phyloP scores from a whole-genome alignment of 2,888 invertebrate species.

The Lycia hirtaria region DNA sequence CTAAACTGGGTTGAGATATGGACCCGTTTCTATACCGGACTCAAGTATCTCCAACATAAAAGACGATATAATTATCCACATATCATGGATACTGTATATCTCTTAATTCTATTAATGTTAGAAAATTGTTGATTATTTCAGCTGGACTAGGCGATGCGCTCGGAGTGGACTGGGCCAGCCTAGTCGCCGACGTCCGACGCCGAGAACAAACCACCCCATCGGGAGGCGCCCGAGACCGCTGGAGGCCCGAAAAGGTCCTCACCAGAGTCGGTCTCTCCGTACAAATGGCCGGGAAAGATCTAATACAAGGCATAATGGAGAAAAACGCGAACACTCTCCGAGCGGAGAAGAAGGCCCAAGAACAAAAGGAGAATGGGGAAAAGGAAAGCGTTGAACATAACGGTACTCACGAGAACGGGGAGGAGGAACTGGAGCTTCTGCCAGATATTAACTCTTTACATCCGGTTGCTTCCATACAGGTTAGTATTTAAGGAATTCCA shows the following conservation, averaged over 20 bases:
- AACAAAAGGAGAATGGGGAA: constrained; percentile 46
- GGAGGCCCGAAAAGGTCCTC: constrained; percentile 92
- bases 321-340: constrained; percentile 63
- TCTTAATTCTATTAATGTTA: too few species aligned
- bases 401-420: constrained; percentile 57
- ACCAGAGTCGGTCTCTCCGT: constrained; percentile 92
- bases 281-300: constrained; percentile 89
- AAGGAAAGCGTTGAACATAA: constrained; percentile 55
- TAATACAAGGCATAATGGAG: constrained; percentile 68
- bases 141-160: constrained; percentile 94
- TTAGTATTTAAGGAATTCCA: constrained; percentile 35
- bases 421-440: constrained; percentile 51
- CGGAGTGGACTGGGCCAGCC: constrained; percentile 97
- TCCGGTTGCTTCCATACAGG: constrained; percentile 85
- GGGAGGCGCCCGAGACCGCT: constrained; percentile 89
- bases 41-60: too few species aligned
- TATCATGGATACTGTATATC: too few species aligned
- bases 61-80: too few species aligned
- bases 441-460: constrained; percentile 68
- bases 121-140: constrained; percentile 52
- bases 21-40: too few species aligned
- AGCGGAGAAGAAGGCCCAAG: constrained; percentile 50
- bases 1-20: too few species aligned
- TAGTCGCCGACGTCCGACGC: constrained; percentile 91
- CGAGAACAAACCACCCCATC: constrained; percentile 80